phyloP scores from a whole-genome alignment of 1,140 invertebrate species.

The Meloidogyne hapla region DNA sequence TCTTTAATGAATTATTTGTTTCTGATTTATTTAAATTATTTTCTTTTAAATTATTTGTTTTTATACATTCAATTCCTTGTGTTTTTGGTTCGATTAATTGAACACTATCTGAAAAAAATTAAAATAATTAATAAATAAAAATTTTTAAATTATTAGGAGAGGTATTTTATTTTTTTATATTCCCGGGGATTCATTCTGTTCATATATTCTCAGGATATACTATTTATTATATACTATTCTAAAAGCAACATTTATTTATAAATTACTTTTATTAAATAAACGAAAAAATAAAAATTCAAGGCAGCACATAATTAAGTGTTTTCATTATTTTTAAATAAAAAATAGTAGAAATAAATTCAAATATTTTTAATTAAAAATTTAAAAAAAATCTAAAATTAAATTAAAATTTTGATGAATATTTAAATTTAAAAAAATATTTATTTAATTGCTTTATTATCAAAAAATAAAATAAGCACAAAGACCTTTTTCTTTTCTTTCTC shows the following conservation, averaged over 20 bases:
- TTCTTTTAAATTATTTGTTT: background rate
- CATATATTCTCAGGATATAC: too few relatives aligned
- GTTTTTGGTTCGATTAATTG: constrained; percentile 17
- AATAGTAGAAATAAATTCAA: background rate
- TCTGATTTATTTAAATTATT: background rate
- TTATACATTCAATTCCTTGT: background rate
- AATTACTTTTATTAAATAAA: background rate
- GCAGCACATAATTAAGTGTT: background rate
- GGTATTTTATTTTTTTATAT: too few relatives aligned
- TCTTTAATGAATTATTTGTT: background rate
- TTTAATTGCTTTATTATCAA: too few relatives aligned
- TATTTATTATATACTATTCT: too few relatives aligned
- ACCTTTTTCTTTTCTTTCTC: background rate
- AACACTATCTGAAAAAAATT: constrained; percentile 19
- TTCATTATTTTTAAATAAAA: background rate
- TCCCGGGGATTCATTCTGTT: too few relatives aligned
- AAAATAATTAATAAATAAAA: background rate
- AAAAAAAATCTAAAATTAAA: background rate
- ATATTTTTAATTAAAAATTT: too few relatives aligned
- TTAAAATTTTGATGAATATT: background rate
- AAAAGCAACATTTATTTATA: too few relatives aligned
- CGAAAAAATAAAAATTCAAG: constrained; percentile 6
- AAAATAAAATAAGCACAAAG: background rate
- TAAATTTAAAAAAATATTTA: background rate
- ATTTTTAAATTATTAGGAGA: too few relatives aligned